phyloP scores from a whole-genome alignment of 2,113 vertebrate species.

The Myiopsitta monachus region DNA sequence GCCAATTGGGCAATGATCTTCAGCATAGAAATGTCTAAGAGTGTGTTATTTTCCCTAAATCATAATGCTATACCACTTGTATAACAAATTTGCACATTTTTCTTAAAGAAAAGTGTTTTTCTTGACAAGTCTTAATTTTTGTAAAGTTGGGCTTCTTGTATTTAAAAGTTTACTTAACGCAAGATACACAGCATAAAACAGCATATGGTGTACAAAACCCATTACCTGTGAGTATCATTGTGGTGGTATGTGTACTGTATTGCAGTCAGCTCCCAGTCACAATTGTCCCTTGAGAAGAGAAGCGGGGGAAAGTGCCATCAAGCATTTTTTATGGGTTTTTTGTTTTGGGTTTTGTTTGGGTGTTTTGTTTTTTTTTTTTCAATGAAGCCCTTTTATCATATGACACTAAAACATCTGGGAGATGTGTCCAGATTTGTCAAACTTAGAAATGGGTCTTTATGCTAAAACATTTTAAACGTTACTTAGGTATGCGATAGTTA shows the following conservation, averaged over 20 bases:
- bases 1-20: slow-evolving; percentile 85
- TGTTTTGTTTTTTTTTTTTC: neutral
- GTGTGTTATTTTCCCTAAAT: slow-evolving; percentile 69
- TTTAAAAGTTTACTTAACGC: slow-evolving; percentile 49
- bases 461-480: slow-evolving; percentile 66
- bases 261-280: slow-evolving; percentile 68
- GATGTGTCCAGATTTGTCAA: slow-evolving; percentile 68
- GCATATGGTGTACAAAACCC: slow-evolving; percentile 69
- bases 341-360: neutral
- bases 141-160: slow-evolving; percentile 78
- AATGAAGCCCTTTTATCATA: slow-evolving; percentile 77
- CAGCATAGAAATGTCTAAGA: slow-evolving; percentile 80
- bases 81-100: slow-evolving; percentile 73
- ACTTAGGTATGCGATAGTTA: slow-evolving; percentile 71
- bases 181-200: slow-evolving; percentile 75
- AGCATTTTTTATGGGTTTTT: neutral
- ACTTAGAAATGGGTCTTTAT: slow-evolving; percentile 63
- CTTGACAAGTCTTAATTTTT: slow-evolving; percentile 68
- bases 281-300: slow-evolving; percentile 60
- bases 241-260: slow-evolving; percentile 71
- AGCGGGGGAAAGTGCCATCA: slow-evolving; percentile 61
- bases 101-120: slow-evolving; percentile 69
- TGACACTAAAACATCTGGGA: slow-evolving; percentile 65
- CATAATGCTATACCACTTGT: slow-evolving; percentile 73
- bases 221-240: slow-evolving; percentile 74